Conservation (phyloP, 2,797 vertebrate genomes). For the Bucorvus abyssinicus region DNA sequence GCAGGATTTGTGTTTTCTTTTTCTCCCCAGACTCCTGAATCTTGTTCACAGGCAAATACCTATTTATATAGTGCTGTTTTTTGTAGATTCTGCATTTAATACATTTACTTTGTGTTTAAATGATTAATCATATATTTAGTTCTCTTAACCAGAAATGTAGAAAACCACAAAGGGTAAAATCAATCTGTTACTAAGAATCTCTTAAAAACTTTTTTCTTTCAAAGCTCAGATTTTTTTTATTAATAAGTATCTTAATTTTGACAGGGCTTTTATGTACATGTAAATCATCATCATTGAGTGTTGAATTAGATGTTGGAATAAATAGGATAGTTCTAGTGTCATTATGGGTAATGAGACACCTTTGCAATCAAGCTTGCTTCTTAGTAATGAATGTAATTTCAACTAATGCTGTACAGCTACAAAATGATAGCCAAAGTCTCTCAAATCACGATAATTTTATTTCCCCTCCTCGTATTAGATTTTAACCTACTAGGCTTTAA, state of each 20-base stretch:
- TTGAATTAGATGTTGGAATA: conserved; percentile 53
- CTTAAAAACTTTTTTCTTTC: background rate
- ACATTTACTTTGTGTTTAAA: background rate
- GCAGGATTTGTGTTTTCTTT: background rate
- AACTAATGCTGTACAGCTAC: background rate
- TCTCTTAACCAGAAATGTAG: background rate
- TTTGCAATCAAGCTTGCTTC: conserved; percentile 57
- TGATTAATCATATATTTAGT: conserved; percentile 1
- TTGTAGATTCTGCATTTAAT: background rate
- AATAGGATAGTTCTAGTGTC: conserved; percentile 50
- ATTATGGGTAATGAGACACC: conserved; percentile 53
- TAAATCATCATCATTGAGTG: background rate
- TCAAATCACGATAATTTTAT: background rate
- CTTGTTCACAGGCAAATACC: background rate
- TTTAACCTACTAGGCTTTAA: background rate
- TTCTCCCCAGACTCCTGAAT: background rate
- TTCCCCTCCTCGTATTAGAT: background rate
- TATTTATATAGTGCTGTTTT: background rate
- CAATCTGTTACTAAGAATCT: background rate
- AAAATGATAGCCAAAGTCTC: background rate
- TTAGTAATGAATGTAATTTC: conserved; percentile 40
- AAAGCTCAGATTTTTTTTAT: background rate
- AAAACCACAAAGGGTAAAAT: background rate
- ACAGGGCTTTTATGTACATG: conserved; percentile 21
- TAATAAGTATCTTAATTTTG: conserved; percentile 13